phyloP scores from a whole-genome alignment of 2,113 vertebrate species.

The Brachirus orientalis region DNA sequence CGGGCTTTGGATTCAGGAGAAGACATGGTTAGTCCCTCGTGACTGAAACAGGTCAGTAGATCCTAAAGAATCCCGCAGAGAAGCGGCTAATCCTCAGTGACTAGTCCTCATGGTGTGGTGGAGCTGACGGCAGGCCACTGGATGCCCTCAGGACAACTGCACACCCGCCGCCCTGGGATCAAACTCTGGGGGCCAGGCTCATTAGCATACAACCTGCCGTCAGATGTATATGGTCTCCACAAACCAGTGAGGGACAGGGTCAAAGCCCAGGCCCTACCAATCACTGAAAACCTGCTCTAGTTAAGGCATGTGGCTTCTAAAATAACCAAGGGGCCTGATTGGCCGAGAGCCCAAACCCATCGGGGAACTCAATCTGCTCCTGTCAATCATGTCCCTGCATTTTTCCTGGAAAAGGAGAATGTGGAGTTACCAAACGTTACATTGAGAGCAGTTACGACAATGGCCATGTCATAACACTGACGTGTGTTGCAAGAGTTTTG shows the following conservation, averaged over 20 bases:
- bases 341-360: conserved; percentile 80
- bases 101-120: conserved; percentile 81
- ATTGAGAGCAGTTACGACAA: conserved; percentile 35
- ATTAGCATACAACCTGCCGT: conserved; percentile 84
- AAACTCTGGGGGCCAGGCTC: conserved; percentile 71
- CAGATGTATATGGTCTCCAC: conserved; percentile 84
- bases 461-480: conserved; percentile 63
- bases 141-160: conserved; percentile 65
- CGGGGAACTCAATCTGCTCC: conserved; percentile 75
- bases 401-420: conserved; percentile 84
- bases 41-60: conserved; percentile 46
- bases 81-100: conserved; percentile 66
- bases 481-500: background rate
- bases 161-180: conserved; percentile 38
- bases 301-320: conserved; percentile 92
- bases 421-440: conserved; percentile 60
- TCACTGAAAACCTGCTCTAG: conserved; percentile 82
- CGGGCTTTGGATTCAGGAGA: conserved; percentile 91
- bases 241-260: conserved; percentile 72
- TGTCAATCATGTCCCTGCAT: conserved; percentile 85
- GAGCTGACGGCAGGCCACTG: conserved; percentile 77
- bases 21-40: conserved; percentile 84
- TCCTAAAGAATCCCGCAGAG: conserved; percentile 63
- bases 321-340: conserved; percentile 88
- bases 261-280: conserved; percentile 83